Evolutionary conservation across 2,797 vertebrate genomes (phyloP), one percentile per base, ranked within the genome.

Genomic region (Ctenosaura bakeri): DNA sequence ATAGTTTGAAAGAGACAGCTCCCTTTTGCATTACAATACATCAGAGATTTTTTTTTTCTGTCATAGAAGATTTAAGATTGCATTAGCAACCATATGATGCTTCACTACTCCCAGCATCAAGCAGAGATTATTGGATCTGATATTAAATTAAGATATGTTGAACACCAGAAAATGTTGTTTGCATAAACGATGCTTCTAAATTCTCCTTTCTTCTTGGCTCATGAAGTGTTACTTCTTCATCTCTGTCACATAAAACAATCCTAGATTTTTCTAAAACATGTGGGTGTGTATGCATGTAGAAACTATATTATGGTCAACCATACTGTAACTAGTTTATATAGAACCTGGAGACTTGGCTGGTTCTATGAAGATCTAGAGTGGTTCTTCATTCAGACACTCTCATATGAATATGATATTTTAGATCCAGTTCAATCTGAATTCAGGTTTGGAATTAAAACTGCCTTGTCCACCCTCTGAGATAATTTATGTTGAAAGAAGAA

Each of bases 111-210:
- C 50, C 29, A 7, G 13, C 80, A 86, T 83, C 94, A 82, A 92
- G 85, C 86, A 81, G 76, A 92, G n/a, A 4, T 92, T 90, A 81
- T 87, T 83, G 79, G 85, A 85, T 59, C 50, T 66, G n/a, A 46
- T 42, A 54, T 73, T 90, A 93, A 91, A 92, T 91, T 69, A 91
- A 89, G 32, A 46, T n/a, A 4, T 87, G 64, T 54, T 69, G 64
- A 85, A 74, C 35, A 42, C 38, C 46, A 71, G 77, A 64, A 88
- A 92, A 90, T 4, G 18, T 79, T 91, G 9, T 73, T 92, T 93
- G 26, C 71, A 69, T 89, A 79, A 94, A 89, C 59, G 89, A 10
- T 13, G 10, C 13, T 81, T 73, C 16, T 86, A 83, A 94, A 88
- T 20, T n/a, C 62, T 92, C 62, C 22, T 14, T 82, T 85, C 3